A percentile compares a stretch with the other conserved stretches of the same genome.
phyloP scores from a whole-genome alignment of 2,113 vertebrate genomes.

The Pheucticus melanocephalus region DNA sequence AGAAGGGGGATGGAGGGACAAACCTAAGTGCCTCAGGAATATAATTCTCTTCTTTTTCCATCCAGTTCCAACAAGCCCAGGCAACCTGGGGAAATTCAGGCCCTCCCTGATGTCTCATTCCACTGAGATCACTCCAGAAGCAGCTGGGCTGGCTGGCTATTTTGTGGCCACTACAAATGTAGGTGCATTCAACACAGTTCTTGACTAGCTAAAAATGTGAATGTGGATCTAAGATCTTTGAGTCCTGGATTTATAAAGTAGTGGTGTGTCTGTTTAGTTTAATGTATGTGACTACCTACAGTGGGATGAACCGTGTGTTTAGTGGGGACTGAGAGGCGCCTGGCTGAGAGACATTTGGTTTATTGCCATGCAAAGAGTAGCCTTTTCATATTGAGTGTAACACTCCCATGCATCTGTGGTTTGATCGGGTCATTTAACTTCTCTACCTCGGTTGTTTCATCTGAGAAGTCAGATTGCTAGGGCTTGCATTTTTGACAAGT shows the following conservation, averaged over 20 bases:
- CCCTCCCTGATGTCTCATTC: not conserved
- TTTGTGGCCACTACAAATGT: not conserved
- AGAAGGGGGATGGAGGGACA: not conserved
- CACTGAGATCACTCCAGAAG: not conserved
- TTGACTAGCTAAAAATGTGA: not conserved
- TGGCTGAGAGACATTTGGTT: not conserved
- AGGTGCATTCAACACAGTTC: not conserved
- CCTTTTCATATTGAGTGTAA: not conserved
- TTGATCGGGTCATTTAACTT: not conserved
- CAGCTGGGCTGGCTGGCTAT: not conserved
- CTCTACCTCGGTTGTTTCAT: not conserved
- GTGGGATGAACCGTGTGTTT: not conserved
- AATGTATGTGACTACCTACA: not conserved
- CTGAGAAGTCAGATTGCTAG: not conserved
- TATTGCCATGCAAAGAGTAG: not conserved
- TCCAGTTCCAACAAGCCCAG: not conserved
- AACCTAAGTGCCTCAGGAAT: not conserved
- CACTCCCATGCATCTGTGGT: not conserved
- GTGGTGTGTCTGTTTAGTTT: not conserved
- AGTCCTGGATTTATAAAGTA: not conserved
- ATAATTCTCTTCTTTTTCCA: not conserved
- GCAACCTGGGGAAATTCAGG: not conserved
- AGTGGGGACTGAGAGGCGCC: not conserved
- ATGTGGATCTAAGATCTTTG: not conserved
- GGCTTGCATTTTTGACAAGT: not conserved